A percentile compares a stretch with the other conserved stretches of the same genome.
Conservation (phyloP, 2,113 vertebrate species). For the Lipophrys pholis region DNA sequence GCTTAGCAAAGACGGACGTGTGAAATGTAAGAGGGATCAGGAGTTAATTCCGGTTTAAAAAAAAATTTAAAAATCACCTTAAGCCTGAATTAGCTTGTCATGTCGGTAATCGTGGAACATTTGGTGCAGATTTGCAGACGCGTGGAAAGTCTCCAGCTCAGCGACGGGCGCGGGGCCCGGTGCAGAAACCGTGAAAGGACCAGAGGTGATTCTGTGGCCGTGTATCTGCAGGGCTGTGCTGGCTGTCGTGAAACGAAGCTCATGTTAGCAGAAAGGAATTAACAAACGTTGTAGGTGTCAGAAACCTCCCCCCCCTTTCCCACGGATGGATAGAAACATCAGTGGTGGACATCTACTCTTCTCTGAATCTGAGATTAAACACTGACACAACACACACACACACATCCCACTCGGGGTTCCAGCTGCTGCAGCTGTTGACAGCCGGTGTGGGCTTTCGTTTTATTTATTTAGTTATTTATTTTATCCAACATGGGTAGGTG, state of each 20-base stretch:
- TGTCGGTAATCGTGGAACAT: neutral
- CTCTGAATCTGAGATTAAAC: slow-evolving; percentile 17
- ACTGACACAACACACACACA: neutral
- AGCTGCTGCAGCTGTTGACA: neutral
- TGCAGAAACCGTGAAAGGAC: slow-evolving; percentile 37
- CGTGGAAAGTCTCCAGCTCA: slow-evolving; percentile 25
- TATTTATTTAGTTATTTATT: too few relatives aligned
- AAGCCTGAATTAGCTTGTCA: slow-evolving; percentile 9
- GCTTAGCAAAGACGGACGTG: neutral
- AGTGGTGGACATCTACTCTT: neutral
- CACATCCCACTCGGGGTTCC: neutral
- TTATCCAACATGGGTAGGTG: neutral
- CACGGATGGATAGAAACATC: slow-evolving; percentile 16
- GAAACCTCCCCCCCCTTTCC: neutral
- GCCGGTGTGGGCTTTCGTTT: neutral
- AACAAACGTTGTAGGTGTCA: neutral
- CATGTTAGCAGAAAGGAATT: slow-evolving; percentile 6
- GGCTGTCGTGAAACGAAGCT: slow-evolving; percentile 36
- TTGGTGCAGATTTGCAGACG: slow-evolving; percentile 26
- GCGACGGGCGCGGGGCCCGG: slow-evolving; percentile 8
- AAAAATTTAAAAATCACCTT: neutral
- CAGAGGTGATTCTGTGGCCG: slow-evolving; percentile 23
- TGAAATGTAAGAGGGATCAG: neutral
- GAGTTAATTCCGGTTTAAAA: too few relatives aligned
- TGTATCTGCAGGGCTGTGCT: slow-evolving; percentile 20